These are phyloP conservation scores for Babyrousa celebensis DNA, from an alignment of 2,797 vertebrate genomes.

Conservation along the genomic window DNA sequence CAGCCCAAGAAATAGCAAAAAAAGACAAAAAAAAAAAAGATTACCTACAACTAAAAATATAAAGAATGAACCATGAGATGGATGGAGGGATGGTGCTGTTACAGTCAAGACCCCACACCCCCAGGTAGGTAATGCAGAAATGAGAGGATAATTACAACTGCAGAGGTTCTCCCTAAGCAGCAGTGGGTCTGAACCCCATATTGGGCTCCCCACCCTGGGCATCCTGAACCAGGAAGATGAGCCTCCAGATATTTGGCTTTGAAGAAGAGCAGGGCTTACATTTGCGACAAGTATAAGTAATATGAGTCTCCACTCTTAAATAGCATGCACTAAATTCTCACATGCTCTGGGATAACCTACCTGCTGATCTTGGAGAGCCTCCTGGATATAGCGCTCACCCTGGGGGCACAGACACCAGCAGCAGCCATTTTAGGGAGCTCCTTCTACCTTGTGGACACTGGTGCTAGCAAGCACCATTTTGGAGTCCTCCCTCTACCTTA, in stretches of 20 bases:
- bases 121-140: not conserved
- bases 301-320: not conserved
- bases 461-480: not conserved
- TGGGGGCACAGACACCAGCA: not conserved
- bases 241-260: not conserved
- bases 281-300: not conserved
- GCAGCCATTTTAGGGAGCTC: not conserved
- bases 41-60: not conserved
- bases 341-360: not conserved
- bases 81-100: not conserved
- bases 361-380: not conserved
- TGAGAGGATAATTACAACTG: not conserved
- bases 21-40: not conserved
- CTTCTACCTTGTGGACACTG: not conserved
- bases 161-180: not conserved
- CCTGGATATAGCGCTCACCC: not conserved
- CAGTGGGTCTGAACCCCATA: not conserved
- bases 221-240: not conserved
- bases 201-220: not conserved
- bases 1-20: no score
- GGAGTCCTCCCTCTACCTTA: not conserved
- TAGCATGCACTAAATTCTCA: not conserved
- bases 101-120: not conserved
- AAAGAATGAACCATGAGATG: not conserved
- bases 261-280: not conserved